These are phyloP conservation scores for Onychorhynchus coronatus DNA, from an alignment of 2,113 vertebrate species.

Conservation along the genomic window DNA sequence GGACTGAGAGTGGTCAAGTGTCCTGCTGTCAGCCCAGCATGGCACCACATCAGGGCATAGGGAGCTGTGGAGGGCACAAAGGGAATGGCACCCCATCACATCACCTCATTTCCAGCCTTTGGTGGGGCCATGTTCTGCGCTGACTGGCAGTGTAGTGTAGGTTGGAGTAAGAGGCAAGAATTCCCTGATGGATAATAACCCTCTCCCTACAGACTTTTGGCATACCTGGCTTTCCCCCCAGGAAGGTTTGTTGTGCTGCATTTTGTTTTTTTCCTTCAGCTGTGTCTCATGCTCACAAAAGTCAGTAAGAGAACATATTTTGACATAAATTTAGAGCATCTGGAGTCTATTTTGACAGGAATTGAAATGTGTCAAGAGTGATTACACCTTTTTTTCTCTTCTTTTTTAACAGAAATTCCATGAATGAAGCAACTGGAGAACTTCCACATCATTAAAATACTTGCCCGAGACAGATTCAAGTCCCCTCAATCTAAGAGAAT, in stretches of 20 bases:
- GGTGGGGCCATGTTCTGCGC: accelerated
- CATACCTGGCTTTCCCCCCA: accelerated
- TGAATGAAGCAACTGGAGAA: neutral
- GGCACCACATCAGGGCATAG: accelerated
- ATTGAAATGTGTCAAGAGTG: neutral
- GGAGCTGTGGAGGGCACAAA: neutral
- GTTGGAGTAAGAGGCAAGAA: neutral
- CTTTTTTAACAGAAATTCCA: neutral
- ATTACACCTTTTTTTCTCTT: neutral
- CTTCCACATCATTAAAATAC: neutral
- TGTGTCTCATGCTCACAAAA: neutral
- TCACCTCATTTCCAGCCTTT: neutral
- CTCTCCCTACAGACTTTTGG: neutral
- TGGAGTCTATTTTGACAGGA: neutral
- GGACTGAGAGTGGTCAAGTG: accelerated
- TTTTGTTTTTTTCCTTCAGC: neutral
- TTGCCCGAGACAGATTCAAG: neutral
- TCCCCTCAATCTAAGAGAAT: neutral
- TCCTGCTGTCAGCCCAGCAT: accelerated
- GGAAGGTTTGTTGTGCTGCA: neutral
- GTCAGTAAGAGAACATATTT: neutral
- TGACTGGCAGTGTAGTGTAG: neutral
- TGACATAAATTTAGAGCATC: neutral
- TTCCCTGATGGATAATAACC: accelerated
- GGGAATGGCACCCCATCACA: no score